These are phyloP conservation scores for Eupithecia insigniata DNA, from an alignment of 2,888 invertebrate species.

Conservation along the genomic window DNA sequence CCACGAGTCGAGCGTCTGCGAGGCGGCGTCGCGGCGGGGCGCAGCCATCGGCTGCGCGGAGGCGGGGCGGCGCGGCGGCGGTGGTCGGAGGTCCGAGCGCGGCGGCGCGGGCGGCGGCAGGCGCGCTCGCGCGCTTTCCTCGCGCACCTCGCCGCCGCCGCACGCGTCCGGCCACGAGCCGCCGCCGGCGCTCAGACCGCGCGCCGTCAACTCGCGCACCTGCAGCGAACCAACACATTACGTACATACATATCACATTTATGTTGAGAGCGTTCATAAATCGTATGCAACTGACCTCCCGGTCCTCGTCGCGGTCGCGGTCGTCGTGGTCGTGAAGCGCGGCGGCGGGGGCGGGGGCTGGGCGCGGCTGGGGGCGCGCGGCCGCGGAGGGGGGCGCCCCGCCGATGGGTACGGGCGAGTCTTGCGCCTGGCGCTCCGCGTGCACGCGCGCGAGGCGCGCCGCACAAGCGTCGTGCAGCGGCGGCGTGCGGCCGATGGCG, in stretches of 20 bases:
- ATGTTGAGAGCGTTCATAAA: no score
- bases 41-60: slow-evolving; percentile 42
- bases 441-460: slow-evolving; percentile 77
- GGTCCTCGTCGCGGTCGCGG: slow-evolving; percentile 46
- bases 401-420: slow-evolving; percentile 77
- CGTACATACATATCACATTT: no score
- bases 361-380: slow-evolving; percentile 58
- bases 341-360: slow-evolving; percentile 58
- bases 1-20: slow-evolving; percentile 89
- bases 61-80: slow-evolving; percentile 44
- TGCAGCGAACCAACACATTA: background rate
- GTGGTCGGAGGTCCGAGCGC: slow-evolving; percentile 44
- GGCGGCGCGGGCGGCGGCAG: slow-evolving; percentile 40
- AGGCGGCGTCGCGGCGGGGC: slow-evolving; percentile 50
- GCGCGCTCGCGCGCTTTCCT: background rate
- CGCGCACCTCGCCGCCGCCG: background rate
- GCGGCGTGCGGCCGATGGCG: slow-evolving; percentile 42
- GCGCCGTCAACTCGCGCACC: slow-evolving; percentile 47
- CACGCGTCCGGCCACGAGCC: no score
- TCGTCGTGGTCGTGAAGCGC: slow-evolving; percentile 45
- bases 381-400: slow-evolving; percentile 69
- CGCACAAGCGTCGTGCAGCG: slow-evolving; percentile 59
- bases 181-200: slow-evolving; percentile 38
- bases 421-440: slow-evolving; percentile 75
- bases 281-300: slow-evolving; percentile 62